Conservation (phyloP, 1,140 invertebrate species). For the roundworm (Caenorhabditis elegans) region DNA sequence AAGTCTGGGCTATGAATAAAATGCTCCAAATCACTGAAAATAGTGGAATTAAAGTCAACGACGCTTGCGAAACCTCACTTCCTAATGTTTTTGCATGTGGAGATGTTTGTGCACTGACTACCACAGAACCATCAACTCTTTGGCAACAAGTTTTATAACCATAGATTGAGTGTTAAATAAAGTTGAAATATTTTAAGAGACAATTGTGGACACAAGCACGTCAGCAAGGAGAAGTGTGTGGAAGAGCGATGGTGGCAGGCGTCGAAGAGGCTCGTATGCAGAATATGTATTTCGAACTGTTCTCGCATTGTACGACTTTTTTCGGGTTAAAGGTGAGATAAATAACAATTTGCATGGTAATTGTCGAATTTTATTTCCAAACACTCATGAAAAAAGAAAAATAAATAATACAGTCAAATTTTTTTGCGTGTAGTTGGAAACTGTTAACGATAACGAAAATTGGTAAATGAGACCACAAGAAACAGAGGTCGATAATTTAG, state of each 20-base stretch:
- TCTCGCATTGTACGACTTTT: slow-evolving; percentile 90
- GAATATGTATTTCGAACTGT: slow-evolving; percentile 95
- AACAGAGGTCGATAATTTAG: background rate
- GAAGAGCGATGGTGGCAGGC: slow-evolving; percentile 78
- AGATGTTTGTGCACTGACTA: slow-evolving; percentile 82
- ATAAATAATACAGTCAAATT: background rate
- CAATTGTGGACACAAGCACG: slow-evolving; percentile 93
- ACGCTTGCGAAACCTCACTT: slow-evolving; percentile 80
- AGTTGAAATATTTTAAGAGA: slow-evolving; percentile 83
- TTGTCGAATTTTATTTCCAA: slow-evolving; percentile 26
- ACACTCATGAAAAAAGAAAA: background rate
- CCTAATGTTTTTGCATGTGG: slow-evolving; percentile 86
- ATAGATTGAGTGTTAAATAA: background rate
- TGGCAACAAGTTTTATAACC: slow-evolving; percentile 26
- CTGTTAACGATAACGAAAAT: slow-evolving; percentile 9
- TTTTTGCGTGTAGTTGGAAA: background rate
- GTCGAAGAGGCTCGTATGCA: slow-evolving; percentile 68
- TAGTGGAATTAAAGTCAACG: slow-evolving; percentile 76
- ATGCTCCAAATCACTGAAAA: slow-evolving; percentile 71
- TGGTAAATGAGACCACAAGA: slow-evolving; percentile 21
- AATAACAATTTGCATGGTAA: background rate
- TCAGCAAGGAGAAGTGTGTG: slow-evolving; percentile 96
- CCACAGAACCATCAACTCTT: slow-evolving; percentile 79
- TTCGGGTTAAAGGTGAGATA: slow-evolving; percentile 84
- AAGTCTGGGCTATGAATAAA: slow-evolving; percentile 53